Evolutionary conservation across 2,113 vertebrate species (phyloP), one percentile per base, ranked within the genome.

Genomic region (Phrynosoma platyrhinos): DNA sequence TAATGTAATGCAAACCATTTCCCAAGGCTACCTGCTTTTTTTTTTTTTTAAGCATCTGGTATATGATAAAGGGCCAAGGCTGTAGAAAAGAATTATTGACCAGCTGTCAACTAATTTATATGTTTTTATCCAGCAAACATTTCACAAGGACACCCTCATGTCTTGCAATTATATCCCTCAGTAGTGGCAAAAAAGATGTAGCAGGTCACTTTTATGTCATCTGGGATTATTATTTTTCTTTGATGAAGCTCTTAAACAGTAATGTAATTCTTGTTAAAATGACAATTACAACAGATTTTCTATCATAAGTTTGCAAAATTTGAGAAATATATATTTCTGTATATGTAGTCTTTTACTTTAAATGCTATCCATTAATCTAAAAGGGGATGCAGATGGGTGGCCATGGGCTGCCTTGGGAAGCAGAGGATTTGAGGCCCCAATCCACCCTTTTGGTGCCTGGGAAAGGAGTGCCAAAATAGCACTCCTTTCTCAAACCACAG

Each of bases 41-140:
- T 36, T 36, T 1, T 36, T 36, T 36, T 36, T 36, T 36, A 36
- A 55, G 47, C 16, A 71, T n/a, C n/a, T 87, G 52, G 53, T 84
- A 23, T 40, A 58, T 40, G 30, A 74, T 55, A 3, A 18, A 36
- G 9, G n/a, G 20, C 52, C 69, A 79, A 25, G 79, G 27, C 16
- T 52, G 40, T 78, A 40, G 6, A 53, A 18, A 72, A 80, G 25
- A 27, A 62, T 40, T 62, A 2, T 55, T 55, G 53, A 8, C 21
- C 32, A 80, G 66, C 66, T 58, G 66, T 53, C 66, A 87, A 58
- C 79, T 80, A 72, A 40, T 71, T 16, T 78, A 5, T n/a, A 78
- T 68, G 68, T 80, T 86, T 86, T 79, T 42, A 86, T 69, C 62
- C 66, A 52, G 21, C 64, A 86, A 86, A 69, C 30, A 16, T 42